These are phyloP conservation scores for Marasmarcha lunaedactyla DNA, from an alignment of 2,888 invertebrate species.

Conservation along the genomic window DNA sequence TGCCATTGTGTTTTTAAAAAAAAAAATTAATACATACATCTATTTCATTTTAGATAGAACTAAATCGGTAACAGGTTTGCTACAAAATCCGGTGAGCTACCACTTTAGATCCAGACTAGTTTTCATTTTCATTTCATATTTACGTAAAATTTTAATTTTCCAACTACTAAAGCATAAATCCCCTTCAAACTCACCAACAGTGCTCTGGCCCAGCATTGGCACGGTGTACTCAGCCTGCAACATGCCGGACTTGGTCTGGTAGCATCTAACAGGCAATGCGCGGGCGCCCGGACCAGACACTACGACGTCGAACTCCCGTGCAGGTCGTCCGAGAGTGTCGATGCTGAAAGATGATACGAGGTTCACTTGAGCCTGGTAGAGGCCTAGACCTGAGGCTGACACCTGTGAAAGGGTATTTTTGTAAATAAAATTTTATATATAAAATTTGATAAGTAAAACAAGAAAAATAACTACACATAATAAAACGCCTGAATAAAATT, in stretches of 20 bases:
- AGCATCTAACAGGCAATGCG: conserved; percentile 91
- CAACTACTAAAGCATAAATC: too few species aligned
- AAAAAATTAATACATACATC: too few species aligned
- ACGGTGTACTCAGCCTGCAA: conserved; percentile 94
- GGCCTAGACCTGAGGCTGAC: conserved; percentile 81
- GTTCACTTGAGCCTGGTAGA: conserved; percentile 87
- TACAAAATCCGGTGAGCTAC: too few species aligned
- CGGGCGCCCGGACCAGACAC: conserved; percentile 84
- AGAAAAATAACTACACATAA: too few species aligned
- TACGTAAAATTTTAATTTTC: too few species aligned
- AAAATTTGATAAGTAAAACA: background rate
- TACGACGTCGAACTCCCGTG: conserved; percentile 91
- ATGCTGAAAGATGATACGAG: conserved; percentile 89
- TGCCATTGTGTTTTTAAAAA: too few species aligned
- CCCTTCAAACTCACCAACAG: conserved; percentile 72
- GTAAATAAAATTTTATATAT: background rate
- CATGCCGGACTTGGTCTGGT: conserved; percentile 96
- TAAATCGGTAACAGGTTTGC: too few species aligned
- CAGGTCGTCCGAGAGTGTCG: conserved; percentile 86
- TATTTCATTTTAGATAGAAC: too few species aligned
- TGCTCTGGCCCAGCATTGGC: conserved; percentile 78
- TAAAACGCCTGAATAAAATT: too few species aligned
- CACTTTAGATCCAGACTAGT: too few species aligned
- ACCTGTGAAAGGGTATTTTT: conserved; percentile 39
- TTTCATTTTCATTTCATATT: too few species aligned